Conservation (phyloP, 1,140 invertebrate genomes). For the Euura saliciscinereae region DNA sequence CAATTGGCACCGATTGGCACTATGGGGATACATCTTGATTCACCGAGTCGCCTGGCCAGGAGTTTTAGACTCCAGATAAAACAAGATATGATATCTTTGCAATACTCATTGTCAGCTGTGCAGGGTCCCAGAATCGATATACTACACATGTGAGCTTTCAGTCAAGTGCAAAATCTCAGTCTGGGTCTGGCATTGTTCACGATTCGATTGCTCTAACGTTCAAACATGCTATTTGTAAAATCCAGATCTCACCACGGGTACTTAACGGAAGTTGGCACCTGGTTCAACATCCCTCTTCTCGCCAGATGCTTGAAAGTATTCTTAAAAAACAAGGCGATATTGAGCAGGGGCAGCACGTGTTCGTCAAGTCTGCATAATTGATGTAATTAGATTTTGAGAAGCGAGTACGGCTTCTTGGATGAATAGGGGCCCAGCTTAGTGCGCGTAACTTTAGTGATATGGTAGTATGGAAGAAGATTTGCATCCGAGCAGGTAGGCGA, state of each 20-base stretch:
- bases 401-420: no score
- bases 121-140: background rate
- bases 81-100: background rate
- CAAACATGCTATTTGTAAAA: background rate
- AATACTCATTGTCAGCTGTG: no score
- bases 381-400: no score
- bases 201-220: slow-evolving; percentile 2
- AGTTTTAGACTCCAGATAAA: background rate
- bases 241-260: background rate
- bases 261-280: background rate
- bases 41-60: slow-evolving; percentile 25
- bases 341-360: no score
- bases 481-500: slow-evolving; percentile 48
- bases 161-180: background rate
- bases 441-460: background rate
- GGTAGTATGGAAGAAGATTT: slow-evolving; percentile 34
- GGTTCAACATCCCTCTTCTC: no score
- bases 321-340: no score
- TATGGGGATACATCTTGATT: slow-evolving; percentile 33
- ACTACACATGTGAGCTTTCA: background rate
- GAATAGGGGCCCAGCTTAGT: background rate
- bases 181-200: background rate
- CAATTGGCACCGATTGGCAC: slow-evolving; percentile 39
- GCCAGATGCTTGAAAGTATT: no score
- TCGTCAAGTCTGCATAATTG: no score